Evolutionary conservation across 2,888 invertebrate species (phyloP), one percentile per base, ranked within the genome.

Genomic region (Xestobium rufovillosum): DNA sequence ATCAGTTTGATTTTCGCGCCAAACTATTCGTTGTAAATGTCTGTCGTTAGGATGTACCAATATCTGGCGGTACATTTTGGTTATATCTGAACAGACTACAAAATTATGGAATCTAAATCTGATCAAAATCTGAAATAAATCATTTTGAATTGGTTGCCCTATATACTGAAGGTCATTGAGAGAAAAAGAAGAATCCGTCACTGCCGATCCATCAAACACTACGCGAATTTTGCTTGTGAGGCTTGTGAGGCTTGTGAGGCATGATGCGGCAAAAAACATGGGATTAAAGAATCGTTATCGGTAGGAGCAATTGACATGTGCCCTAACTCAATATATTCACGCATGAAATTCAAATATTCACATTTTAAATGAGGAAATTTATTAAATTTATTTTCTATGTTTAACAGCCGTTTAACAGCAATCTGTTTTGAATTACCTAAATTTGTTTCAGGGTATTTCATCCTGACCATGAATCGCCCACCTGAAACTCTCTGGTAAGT

Each of bases 51-150:
- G 42, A 17, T 47, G 28, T 0, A 57, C 33, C 8, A 36, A 4
- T 6, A 59, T 45, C 38, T 56, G 55, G 0, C 49, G 41, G 27
- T 53, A 60, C 49, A 58, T 57, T 40, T 54, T 44, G 3, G 35
- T 34, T 3, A 61, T 43, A 31, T 59, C 57, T 2, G 49, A 53
- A 4, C 42, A 43, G 3, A 59, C 26, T 3, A 52, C 51, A 16
- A 50, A 43, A 3, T 36, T 16, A 28, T 52, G 41, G 2, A 34
- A 36, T 12, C 57, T 42, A 48, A 58, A 59, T 12, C 53, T 42
- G 1, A 50, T 3, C 1, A 59, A 11, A 25, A 56, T 45, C 1
- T 48, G 31, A 23, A 53, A 41, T 3, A 60, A 25, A 29, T 53
- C 48, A 6, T 48, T 35, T 32, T 56, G 53, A 12, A 56, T 34